Base-by-base conservation (phyloP, 1,140 invertebrate genomes). In the Propsilocerus akamusi region DNA sequence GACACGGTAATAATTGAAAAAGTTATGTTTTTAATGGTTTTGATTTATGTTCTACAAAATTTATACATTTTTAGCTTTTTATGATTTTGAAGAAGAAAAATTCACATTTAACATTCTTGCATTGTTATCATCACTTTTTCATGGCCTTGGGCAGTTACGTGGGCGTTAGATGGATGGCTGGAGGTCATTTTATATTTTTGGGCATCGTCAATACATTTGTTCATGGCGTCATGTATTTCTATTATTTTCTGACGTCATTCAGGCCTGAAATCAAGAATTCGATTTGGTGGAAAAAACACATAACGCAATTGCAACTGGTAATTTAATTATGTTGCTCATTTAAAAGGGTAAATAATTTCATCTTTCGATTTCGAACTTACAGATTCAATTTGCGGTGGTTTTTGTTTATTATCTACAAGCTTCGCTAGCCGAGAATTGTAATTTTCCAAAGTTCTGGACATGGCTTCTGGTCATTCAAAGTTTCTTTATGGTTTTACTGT, bases 231-330 rank as follows among this genome's bases (percentile, higher is more conserved):
- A 87, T 87, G 84, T 87, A 88, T 58, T 61, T 68, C 1, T 87
- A 87, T 60, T 88, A 88, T 61, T 71, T 83, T 64, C 68, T 76
- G 26, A 72, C 75, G n/a, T 76, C 73, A 2, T 63, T 75, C 50
- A 78, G 72, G 50, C 79, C 75, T 26, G 64, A 74, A 48, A 70
- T 76, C 59, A 77, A 73, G 57, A 71, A 73, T 32, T 80, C 73
- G 52, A 65, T 84, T 0, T 88, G 84, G 83, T 91, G 85, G 84
- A 90, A 90, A 63, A 84, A 77, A 57, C 79, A 89, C 57, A 73
- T 90, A 26, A 90, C 86, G 0, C 70, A 72, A n/a, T 57, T 84
- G 11, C 86, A 90, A 62, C 70, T 88, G 48, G 66, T 68, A 26
- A 78, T 81, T 59, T 82, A 20, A 37, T 2, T 17, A 37, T 37